A percentile compares a stretch with the other conserved stretches of the same genome.
Evolutionary conservation across 2,888 invertebrate genomes (phyloP).

Genomic region (Lathronympha strigana): DNA sequence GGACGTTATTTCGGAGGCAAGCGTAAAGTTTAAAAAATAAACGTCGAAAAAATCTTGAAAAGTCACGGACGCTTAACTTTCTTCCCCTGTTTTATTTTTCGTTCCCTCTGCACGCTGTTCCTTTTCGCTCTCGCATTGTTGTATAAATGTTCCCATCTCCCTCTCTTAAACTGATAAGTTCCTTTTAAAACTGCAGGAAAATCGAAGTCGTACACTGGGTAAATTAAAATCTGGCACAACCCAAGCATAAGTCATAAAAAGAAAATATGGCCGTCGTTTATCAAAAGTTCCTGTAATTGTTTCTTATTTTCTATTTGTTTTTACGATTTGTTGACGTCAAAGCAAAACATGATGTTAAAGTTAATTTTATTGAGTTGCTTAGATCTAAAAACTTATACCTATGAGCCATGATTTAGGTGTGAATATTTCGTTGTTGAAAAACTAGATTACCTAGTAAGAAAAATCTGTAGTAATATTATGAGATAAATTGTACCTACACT

Average conservation of each 20-base stretch:
- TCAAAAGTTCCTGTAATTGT: conserved; percentile 59
- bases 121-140: conserved; percentile 54
- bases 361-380: no score
- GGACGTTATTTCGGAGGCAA: conserved; percentile 60
- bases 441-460: no score
- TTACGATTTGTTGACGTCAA: neutral
- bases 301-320: conserved; percentile 46
- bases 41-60: conserved; percentile 82
- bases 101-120: conserved; percentile 72
- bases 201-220: conserved; percentile 77
- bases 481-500: no score
- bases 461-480: no score
- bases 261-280: conserved; percentile 74
- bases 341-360: neutral
- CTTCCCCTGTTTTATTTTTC: conserved; percentile 83
- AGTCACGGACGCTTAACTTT: conserved; percentile 85
- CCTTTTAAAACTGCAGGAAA: conserved; percentile 82
- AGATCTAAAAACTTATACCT: no score
- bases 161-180: conserved; percentile 80
- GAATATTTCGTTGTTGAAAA: no score
- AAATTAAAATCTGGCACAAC: conserved; percentile 80
- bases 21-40: conserved; percentile 82
- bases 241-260: conserved; percentile 80
- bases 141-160: conserved; percentile 57
- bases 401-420: no score